Evolutionary conservation across 2,888 invertebrate species (phyloP).

Genomic region (Icerya purchasi): DNA sequence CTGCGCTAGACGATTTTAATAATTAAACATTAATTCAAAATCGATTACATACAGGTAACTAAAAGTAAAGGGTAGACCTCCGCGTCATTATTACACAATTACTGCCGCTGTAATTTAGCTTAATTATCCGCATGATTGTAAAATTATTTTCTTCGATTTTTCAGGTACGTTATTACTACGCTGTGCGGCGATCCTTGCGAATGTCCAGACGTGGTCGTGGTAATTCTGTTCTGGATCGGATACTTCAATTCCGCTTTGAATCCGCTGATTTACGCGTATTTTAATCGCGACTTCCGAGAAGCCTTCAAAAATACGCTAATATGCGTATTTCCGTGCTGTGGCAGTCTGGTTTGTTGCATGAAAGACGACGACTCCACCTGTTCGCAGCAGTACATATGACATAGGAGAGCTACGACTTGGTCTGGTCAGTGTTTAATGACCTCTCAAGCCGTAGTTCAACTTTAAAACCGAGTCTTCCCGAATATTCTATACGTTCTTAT

Average conservation of each 20-base stretch:
- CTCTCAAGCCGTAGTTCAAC: not conserved
- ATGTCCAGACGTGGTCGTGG: conserved; percentile 43
- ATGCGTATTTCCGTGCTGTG: conserved; percentile 62
- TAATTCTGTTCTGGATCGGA: conserved; percentile 75
- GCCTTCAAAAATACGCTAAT: conserved; percentile 82
- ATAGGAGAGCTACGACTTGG: not conserved
- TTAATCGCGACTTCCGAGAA: conserved; percentile 87
- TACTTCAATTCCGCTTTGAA: conserved; percentile 91
- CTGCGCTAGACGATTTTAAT: no score
- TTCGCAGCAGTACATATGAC: conserved; percentile 5
- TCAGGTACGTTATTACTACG: conserved; percentile 65
- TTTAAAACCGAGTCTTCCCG: no score
- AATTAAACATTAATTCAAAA: no score
- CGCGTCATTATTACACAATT: no score
- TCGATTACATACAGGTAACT: no score
- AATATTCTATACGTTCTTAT: no score
- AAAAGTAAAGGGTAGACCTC: no score
- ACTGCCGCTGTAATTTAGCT: no score
- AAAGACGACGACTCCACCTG: conserved; percentile 25
- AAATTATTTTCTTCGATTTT: conserved; percentile 18
- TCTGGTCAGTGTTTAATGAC: not conserved
- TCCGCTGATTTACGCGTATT: conserved; percentile 86
- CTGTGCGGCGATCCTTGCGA: conserved; percentile 52
- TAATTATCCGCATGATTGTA: no score
- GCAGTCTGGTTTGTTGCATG: conserved; percentile 39